Evolutionary conservation across 2,888 invertebrate genomes (phyloP), one percentile per base, ranked within the genome.

Genomic region (Periphyllus acericola): DNA sequence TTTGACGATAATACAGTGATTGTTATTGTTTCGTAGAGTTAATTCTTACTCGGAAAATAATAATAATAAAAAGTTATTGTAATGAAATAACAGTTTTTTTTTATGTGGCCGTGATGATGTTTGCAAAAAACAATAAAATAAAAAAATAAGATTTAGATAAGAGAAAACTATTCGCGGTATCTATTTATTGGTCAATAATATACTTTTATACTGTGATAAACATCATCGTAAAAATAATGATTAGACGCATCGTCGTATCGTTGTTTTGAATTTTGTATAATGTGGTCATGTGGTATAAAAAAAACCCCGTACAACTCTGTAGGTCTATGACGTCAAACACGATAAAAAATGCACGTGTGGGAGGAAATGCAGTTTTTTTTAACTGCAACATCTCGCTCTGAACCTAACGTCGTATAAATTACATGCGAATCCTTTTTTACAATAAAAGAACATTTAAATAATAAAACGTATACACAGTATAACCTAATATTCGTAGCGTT

Each of bases 381-480:
- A 14, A 14, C n/a, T n/a, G 14, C 29, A 71, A n/a, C 32, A 9
- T 34, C 9, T 29, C 5, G 1, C 3, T 1, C 36, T 29, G 25
- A 74, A 74, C 36, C 36, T 19, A 72, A 34, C 25, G 0, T 17
- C 32, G 29, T 32, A 71, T 29, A 29, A 71, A 29, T 29, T 68
- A 72, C 19, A 72, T 32, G n/a, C 14, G 40, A 46, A 72, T 34
- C 21, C 19, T 72, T 72, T 14, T 72, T 17, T 72, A 21, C 19
- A 19, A 34, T 32, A 72, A 36, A 21, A 72, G 60, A 36, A n/a
- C 36, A 19, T 66, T 29, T 21, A 60, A 21, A 60, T 60, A 25
- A 60, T 60, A 25, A 34, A 79, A 79, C 25, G 19, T 80, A 82
- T 71, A 82, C 81, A 71, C 81, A 71, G 68, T 82, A 71, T 46